Percentiles rank a stretch among this genome's conserved stretches.
Conservation (phyloP, 2,797 vertebrate genomes). For the Sebastes hubbsi region DNA sequence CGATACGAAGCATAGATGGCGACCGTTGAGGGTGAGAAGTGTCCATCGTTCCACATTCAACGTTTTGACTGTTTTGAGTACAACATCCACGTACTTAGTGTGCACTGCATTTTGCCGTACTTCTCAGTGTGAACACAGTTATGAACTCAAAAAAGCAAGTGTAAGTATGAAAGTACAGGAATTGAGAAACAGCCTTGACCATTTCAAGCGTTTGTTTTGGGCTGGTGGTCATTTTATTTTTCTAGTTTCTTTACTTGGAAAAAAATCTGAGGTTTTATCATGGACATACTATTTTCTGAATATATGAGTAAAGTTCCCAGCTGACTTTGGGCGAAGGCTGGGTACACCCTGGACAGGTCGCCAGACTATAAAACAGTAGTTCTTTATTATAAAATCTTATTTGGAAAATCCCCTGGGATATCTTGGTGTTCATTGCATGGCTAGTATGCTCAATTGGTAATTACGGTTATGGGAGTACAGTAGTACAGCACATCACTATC, state of each 20-base stretch:
- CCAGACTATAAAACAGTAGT: not conserved
- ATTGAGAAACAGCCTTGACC: no score
- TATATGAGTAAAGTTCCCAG: not conserved
- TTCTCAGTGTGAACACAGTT: no score
- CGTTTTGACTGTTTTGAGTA: no score
- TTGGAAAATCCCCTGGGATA: not conserved
- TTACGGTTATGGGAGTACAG: not conserved
- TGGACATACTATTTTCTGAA: not conserved
- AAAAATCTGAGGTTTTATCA: not conserved
- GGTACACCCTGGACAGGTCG: no score
- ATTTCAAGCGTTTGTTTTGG: not conserved
- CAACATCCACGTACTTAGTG: no score
- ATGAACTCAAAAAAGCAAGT: no score
- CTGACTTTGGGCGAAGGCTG: no score
- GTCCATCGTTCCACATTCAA: no score
- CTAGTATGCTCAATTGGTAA: not conserved
- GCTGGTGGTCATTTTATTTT: not conserved
- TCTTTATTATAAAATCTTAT: not conserved
- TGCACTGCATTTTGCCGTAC: no score
- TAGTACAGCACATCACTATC: not conserved
- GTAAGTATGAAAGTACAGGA: rapidly evolving
- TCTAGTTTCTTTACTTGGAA: not conserved
- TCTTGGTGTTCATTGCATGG: not conserved
- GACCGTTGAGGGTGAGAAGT: no score
- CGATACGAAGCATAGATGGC: no score